Evolutionary conservation across 2,797 vertebrate genomes (phyloP), one percentile per base, ranked within the genome.

Genomic region (Sebastes reedi): DNA sequence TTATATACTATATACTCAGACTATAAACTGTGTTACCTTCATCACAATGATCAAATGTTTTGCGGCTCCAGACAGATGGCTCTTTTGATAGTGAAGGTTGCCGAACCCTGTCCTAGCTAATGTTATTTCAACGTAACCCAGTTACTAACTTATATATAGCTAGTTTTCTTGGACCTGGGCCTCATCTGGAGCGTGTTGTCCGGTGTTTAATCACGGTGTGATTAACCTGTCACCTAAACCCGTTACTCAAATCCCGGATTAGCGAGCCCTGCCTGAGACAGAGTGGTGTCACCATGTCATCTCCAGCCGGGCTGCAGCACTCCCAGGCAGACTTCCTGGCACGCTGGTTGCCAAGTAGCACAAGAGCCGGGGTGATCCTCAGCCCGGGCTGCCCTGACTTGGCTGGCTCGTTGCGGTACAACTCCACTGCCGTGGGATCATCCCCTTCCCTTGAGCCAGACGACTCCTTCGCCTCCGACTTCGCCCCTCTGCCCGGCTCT

Each of bases 301-400:
- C 96, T 74, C 96, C 95, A 92, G 93, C 95, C 83, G 96, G 96
- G 78, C 73, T 89, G 6, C 94, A 81, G 30, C 88, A 30, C 82
- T 89, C 88, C 42, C 95, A 95, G 82, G 85, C 94, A 25, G 94
- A 96, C 82, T 96, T 98, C 80, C 60, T 96, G 70, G 88, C 93
- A 5, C 94, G 83, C 0, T 98, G 97, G 97, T 96, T 97, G 92
- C 93, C 96, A 0, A 94, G 62, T 58, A 95, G 92, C 88, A 90
- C 95, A 73, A 95, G 95, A 82, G 97, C 97, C 70, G 97, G 97
- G 55, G 98, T 98, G 65, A 96, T 98, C 82, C 72, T 99, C 76
- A 94, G 91, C 84, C 93, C 92, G 13, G 39, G 39, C 25, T 84
- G 79, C 68, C 92, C 95, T 72, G 94, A 77, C 18, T 77, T 95